Evolutionary conservation across 2,888 invertebrate genomes (phyloP), one percentile per base, ranked within the genome.

Genomic region (Hyposoter dolosus): DNA sequence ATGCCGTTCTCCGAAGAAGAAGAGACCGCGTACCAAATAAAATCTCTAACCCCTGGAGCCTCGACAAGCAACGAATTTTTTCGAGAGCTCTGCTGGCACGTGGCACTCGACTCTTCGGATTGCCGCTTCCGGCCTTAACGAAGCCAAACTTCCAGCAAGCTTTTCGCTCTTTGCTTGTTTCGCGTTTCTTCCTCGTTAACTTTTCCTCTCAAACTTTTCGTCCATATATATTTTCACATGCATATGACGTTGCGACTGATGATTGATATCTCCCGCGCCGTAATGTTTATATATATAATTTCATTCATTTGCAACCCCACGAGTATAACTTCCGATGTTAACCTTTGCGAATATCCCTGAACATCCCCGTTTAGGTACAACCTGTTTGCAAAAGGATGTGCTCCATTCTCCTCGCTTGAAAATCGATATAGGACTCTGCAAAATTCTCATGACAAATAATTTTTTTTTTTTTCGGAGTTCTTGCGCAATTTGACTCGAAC

Each of bases 61-160:
- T 50, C 60, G 23, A 60, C 32, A 47, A 19, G 72, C 35, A 74
- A 45, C 50, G 82, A 82, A 78, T 85, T 79, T 82, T 85, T 85
- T 82, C 50, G 50, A 75, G 85, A 79, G 78, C 56, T 50, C 47
- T 23, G 65, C 47, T 23, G 65, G 28, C 50, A 63, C 28, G 50
- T 69, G 69, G 65, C 76, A 83, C 79, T 85, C 82, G 82, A 85
- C 63, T 40, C 63, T 19, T 6, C 63, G 72, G 71, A 66, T 80
- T 65, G 76, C 74, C 56, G 71, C 65, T 82, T 85, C 79, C 82
- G 79, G 56, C 75, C 69, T 85, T 85, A 85, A 85, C 85, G 85
- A 85, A 82, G 85, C 82, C 74, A 82, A 85, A 85, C 82, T 85
- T 82, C 43, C 77, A 60, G 68, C 76, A 47, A 60, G 17, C 47